Percentiles rank a stretch among this genome's conserved stretches.
These are phyloP conservation scores for Brassicogethes aeneus DNA, from an alignment of 2,888 invertebrate genomes.

Conservation along the genomic window DNA sequence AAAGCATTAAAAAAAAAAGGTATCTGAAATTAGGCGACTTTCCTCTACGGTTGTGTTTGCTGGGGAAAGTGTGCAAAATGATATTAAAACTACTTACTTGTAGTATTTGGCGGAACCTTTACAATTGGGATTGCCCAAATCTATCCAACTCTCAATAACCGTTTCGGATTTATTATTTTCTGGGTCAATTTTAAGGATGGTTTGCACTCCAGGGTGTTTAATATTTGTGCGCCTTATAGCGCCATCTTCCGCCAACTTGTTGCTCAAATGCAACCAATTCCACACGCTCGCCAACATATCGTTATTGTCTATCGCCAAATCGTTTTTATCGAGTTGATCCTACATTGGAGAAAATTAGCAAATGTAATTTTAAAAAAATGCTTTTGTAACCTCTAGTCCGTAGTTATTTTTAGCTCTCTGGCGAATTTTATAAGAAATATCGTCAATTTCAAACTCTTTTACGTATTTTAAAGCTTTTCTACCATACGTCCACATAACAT, in stretches of 20 bases:
- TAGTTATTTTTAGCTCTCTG: slow-evolving; percentile 63
- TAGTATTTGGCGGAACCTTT: slow-evolving; percentile 47
- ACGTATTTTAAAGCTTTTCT: slow-evolving; percentile 54
- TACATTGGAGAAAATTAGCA: slow-evolving; percentile 37
- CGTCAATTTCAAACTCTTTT: slow-evolving; percentile 46
- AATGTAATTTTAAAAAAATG: slow-evolving; percentile 5
- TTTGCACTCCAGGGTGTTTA: slow-evolving; percentile 55
- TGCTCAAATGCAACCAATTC: slow-evolving; percentile 71
- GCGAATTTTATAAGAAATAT: slow-evolving; percentile 67
- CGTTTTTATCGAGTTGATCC: slow-evolving; percentile 71
- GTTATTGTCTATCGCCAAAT: slow-evolving; percentile 68
- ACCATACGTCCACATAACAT: slow-evolving; percentile 68
- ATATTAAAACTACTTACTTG: slow-evolving; percentile 35
- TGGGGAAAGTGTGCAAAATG: background rate
- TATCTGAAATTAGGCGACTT: no score
- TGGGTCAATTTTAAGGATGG: slow-evolving; percentile 47
- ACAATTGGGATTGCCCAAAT: slow-evolving; percentile 49
- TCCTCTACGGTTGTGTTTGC: no score
- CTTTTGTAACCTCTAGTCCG: slow-evolving; percentile 59
- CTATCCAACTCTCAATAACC: slow-evolving; percentile 53
- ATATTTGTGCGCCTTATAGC: slow-evolving; percentile 46
- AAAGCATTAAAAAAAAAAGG: no score
- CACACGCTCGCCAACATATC: slow-evolving; percentile 70
- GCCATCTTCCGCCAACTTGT: slow-evolving; percentile 60
- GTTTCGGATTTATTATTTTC: slow-evolving; percentile 50